Base-by-base conservation (phyloP, 2,888 invertebrate genomes). In the Tetragonisca angustula region DNA sequence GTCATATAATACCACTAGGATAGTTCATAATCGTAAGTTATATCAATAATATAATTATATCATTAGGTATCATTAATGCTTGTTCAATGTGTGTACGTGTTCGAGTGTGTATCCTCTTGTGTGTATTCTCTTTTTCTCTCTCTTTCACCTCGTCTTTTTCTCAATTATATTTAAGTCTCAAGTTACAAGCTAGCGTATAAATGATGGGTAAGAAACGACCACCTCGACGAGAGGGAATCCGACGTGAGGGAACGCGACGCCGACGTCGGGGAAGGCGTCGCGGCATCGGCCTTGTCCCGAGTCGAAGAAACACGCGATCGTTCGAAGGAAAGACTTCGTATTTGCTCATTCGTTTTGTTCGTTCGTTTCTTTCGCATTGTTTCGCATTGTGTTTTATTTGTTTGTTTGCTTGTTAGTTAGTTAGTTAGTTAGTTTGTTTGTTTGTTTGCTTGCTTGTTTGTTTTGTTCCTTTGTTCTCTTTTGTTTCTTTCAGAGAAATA, bases 121-220 rank as follows among this genome's bases (percentile, higher is more conserved):
- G 71, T 87, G 84, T 89, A 71, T 80, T 68, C 54, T 81, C 65
- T 52, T 19, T 52, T 21, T 52, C 21, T 52, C 19, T 52, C 52
- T 32, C 17, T 61, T 17, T 61, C 67, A 73, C 78, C 65, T 68
- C 52, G 61, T 77, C 36, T 79, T 89, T 91, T 90, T 92, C 91
- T 90, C 91, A 87, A 86, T 90, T 90, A 90, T 89, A 90, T 87
- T 91, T 92, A 92, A 92, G 87, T 90, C 84, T 91, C 91, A 90
- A 90, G 89, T 93, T 94, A 94, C 93, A 92, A 94, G 92, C 94
- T 94, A 94, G 93, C 93, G 92, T 93, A 94, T 93, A 94, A 94
- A 94, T 94, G 94, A 94, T 94, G 94, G 94, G 93, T 93, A 94
- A 94, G 94, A 94, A 94, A 94, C 94, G 93, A 94, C 93, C 94